These are phyloP conservation scores for Gavialis gangeticus DNA, from an alignment of 2,113 vertebrate genomes.

Conservation along the genomic window DNA sequence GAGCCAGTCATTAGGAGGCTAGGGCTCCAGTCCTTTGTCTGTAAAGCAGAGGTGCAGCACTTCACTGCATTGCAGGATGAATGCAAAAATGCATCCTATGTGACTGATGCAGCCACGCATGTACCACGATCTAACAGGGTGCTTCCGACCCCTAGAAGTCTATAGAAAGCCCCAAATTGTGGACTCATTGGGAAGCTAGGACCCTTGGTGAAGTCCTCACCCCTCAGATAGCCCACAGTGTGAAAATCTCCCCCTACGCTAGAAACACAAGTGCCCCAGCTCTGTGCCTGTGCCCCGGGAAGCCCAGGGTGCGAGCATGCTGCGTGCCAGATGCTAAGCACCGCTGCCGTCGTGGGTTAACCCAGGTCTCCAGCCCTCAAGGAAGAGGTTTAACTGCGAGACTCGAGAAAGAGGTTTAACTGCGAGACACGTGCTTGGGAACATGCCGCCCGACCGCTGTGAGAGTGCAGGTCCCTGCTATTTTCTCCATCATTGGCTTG, in stretches of 20 bases:
- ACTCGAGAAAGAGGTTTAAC: not conserved
- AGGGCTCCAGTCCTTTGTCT: not conserved
- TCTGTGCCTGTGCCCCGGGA: not conserved
- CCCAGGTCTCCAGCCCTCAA: not conserved
- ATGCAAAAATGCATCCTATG: not conserved
- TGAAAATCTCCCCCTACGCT: not conserved
- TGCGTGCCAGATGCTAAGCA: not conserved
- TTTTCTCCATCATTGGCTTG: not conserved
- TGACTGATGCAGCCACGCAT: no score
- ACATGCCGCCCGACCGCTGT: not conserved
- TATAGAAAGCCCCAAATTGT: not conserved
- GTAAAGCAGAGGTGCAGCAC: not conserved
- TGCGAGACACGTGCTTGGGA: not conserved
- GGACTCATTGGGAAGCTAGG: not conserved
- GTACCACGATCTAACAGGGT: no score
- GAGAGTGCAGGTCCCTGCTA: accelerated
- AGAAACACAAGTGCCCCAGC: not conserved
- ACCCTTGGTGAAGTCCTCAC: not conserved
- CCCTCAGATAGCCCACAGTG: not conserved
- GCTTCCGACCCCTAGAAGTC: not conserved
- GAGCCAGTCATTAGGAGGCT: not conserved
- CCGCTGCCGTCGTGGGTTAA: not conserved
- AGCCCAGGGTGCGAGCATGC: not conserved
- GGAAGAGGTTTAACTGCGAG: no score
- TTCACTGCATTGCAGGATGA: not conserved